Evolutionary conservation across 1,140 invertebrate genomes (phyloP).

Genomic region (Lordiphosa clarofinis): DNA sequence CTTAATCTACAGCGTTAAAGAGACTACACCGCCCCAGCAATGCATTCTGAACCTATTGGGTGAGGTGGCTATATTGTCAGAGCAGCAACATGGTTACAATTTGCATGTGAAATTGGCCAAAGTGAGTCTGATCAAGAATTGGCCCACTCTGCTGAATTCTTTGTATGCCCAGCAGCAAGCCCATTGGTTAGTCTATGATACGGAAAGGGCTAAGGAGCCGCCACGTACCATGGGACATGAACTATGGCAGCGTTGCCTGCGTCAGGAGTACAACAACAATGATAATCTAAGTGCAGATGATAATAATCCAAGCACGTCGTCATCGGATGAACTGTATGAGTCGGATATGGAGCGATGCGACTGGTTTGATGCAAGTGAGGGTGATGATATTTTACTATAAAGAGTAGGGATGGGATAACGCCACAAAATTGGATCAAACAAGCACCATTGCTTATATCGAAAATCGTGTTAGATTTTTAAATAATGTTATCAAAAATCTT

Average conservation of each 20-base stretch:
- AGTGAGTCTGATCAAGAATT: neutral
- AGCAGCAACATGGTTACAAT: constrained; percentile 36
- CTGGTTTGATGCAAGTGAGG: neutral
- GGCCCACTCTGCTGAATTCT: constrained; percentile 38
- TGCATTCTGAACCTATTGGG: constrained; percentile 46
- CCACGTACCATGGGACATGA: neutral
- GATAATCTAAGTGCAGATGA: neutral
- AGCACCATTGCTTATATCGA: too few relatives aligned
- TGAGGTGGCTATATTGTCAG: constrained; percentile 29
- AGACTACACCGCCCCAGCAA: constrained; percentile 28
- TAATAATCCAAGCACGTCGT: neutral
- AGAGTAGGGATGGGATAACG: too few relatives aligned
- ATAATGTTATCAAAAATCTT: too few relatives aligned
- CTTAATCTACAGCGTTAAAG: constrained; percentile 22
- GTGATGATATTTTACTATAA: constrained; percentile 2
- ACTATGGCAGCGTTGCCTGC: constrained; percentile 25
- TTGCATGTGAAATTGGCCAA: constrained; percentile 49
- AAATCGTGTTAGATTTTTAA: too few relatives aligned
- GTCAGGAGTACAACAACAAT: neutral
- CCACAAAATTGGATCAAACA: too few relatives aligned
- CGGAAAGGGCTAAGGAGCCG: constrained; percentile 4
- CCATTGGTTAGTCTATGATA: constrained; percentile 48
- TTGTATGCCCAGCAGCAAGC: constrained; percentile 21
- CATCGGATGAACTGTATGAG: neutral
- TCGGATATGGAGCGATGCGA: neutral